These are phyloP conservation scores for Perca schrenkii DNA, from an alignment of 2,113 vertebrate genomes.

Conservation along the genomic window DNA sequence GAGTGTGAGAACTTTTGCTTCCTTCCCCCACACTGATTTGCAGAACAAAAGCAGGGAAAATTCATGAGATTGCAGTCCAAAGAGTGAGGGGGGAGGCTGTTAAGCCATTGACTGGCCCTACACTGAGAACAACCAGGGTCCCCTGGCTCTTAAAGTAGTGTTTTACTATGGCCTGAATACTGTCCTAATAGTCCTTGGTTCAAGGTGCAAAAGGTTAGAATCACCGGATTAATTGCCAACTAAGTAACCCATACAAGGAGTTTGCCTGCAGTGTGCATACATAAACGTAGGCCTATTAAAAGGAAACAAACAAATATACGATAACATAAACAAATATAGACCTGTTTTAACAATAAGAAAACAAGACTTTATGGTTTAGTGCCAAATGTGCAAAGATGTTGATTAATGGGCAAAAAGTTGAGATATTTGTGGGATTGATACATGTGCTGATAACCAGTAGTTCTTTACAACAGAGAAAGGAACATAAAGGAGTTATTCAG, in stretches of 20 bases:
- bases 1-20: conserved; percentile 45
- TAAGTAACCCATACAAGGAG: no score
- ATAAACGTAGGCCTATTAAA: no score
- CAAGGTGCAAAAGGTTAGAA: background rate
- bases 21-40: conserved; percentile 58
- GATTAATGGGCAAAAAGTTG: no score
- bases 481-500: background rate
- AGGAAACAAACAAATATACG: no score
- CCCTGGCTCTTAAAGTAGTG: background rate
- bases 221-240: no score
- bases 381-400: no score
- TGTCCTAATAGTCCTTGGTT: background rate
- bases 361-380: no score
- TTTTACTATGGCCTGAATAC: background rate
- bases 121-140: conserved; percentile 18
- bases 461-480: no score
- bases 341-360: no score
- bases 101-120: conserved; percentile 38
- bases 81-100: conserved; percentile 25
- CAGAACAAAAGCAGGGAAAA: conserved; percentile 67
- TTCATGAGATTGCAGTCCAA: conserved; percentile 22
- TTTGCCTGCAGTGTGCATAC: no score
- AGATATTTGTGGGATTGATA: no score
- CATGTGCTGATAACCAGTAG: background rate
- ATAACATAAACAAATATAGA: no score